Base-by-base conservation (phyloP, 1,140 invertebrate genomes). In the Calycopis cecrops region DNA sequence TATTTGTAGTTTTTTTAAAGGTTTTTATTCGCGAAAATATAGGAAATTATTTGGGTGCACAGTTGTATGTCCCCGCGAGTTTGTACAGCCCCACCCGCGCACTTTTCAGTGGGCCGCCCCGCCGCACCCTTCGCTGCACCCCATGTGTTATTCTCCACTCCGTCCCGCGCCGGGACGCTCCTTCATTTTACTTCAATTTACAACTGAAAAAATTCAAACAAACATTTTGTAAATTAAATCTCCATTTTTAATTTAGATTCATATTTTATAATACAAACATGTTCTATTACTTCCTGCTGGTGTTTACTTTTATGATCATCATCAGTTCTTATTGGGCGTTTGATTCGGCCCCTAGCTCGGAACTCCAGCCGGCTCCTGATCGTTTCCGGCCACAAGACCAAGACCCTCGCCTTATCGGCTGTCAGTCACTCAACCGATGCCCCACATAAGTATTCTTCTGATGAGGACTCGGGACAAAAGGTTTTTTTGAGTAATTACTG, bases 141-240 rank as follows among this genome's bases (percentile, higher is more conserved):
- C 83, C 83, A 87, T 87, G 83, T 87, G 83, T 87, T 87, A 87
- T 84, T 84, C 79, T 80, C 79, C 73, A 69, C 73, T 79, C 77
- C 81, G 79, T 71, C 83, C 79, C 80, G 81, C 76, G 63, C 64
- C 75, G 79, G 84, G 78, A 83, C 79, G 77, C 75, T 86, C 77
- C 81, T 87, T 85, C 81, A 87, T 87, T 82, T 82, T 79, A 85
- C 81, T 84, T 75, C 80, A 85, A 82, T 87, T 87, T 87, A 82
- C 73, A 84, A 82, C 76, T 81, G 76, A 87, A 85, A 83, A 84
- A 79, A 80, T 76, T 85, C 72, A 79, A 80, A 79, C 71, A 83
- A 81, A 85, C 73, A 81, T 79, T 77, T 65, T 63, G 55, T 65
- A 60, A 64, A 64, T 64, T 60, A 64, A 64, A 64, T 64, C 49